phyloP scores from a whole-genome alignment of 1,140 invertebrate species.

The Colletes gigas region DNA sequence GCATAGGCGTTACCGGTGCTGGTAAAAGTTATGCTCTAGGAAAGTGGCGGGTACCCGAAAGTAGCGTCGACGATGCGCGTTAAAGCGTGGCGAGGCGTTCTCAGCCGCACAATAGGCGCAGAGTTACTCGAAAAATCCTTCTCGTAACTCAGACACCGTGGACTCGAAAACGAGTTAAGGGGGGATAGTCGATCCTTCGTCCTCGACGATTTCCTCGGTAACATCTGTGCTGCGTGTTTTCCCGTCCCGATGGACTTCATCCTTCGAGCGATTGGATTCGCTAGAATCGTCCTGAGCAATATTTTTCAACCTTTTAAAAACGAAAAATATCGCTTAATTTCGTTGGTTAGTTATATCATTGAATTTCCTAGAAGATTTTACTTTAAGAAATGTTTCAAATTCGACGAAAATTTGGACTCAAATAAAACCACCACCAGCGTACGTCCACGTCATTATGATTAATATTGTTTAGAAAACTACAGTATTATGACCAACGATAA shows the following conservation, averaged over 20 bases:
- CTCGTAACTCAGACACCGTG: constrained; percentile 49
- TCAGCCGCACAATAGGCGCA: constrained; percentile 54
- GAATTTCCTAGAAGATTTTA: too few relatives aligned
- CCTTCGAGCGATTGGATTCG: neutral
- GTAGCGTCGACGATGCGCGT: constrained; percentile 22
- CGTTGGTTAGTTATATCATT: too few relatives aligned
- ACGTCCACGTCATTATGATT: too few relatives aligned
- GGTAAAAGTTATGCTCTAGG: constrained; percentile 64
- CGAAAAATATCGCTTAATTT: neutral
- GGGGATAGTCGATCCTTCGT: neutral
- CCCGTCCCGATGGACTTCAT: neutral
- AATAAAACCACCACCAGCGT: too few relatives aligned
- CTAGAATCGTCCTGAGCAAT: neutral
- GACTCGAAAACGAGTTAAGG: constrained; percentile 44
- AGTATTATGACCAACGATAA: neutral
- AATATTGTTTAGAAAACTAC: neutral
- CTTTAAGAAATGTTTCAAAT: too few relatives aligned
- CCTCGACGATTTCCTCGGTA: neutral
- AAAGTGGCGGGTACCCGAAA: constrained; percentile 51
- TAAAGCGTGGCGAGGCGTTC: constrained; percentile 63
- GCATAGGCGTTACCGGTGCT: constrained; percentile 58
- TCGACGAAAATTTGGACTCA: too few relatives aligned
- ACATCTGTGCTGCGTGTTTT: constrained; percentile 30
- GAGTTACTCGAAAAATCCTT: constrained; percentile 13
- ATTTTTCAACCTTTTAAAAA: neutral